Conservation (phyloP, 2,797 vertebrate genomes). For the Hypotaenidia philippensis region DNA sequence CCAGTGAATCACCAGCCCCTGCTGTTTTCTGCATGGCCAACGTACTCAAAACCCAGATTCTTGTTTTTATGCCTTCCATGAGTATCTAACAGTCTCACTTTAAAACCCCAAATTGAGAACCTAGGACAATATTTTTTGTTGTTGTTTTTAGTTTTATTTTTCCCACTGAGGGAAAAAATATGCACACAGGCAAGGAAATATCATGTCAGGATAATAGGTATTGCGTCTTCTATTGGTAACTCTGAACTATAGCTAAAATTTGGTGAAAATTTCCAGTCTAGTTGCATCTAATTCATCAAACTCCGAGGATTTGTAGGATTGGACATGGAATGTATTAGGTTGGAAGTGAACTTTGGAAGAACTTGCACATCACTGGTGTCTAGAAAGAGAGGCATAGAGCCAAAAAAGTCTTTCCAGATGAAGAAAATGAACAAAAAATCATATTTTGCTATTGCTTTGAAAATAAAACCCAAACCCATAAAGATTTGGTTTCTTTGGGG, state of each 20-base stretch:
- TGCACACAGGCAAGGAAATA: not conserved
- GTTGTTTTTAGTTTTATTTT: too few relatives aligned
- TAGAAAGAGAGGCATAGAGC: not conserved
- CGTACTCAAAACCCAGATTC: not conserved
- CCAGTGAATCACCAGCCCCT: not conserved
- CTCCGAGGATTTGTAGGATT: not conserved
- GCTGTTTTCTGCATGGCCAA: not conserved
- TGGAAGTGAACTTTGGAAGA: not conserved
- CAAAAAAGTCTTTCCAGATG: not conserved
- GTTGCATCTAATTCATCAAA: not conserved
- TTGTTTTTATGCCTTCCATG: not conserved
- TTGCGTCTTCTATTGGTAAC: not conserved
- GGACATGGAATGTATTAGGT: not conserved
- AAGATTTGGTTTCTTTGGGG: not conserved
- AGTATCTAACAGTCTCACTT: not conserved
- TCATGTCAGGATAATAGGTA: fast-evolving
- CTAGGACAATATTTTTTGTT: too few relatives aligned
- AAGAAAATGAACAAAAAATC: not conserved
- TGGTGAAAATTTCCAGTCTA: not conserved
- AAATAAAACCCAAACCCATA: not conserved
- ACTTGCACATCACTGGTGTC: not conserved
- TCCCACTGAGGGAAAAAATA: not conserved
- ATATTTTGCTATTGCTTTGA: fast-evolving
- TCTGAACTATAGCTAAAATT: not conserved
- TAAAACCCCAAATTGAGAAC: not conserved